Base-by-base conservation (phyloP, 2,113 vertebrate species). In the Ranitomeya imitator region DNA sequence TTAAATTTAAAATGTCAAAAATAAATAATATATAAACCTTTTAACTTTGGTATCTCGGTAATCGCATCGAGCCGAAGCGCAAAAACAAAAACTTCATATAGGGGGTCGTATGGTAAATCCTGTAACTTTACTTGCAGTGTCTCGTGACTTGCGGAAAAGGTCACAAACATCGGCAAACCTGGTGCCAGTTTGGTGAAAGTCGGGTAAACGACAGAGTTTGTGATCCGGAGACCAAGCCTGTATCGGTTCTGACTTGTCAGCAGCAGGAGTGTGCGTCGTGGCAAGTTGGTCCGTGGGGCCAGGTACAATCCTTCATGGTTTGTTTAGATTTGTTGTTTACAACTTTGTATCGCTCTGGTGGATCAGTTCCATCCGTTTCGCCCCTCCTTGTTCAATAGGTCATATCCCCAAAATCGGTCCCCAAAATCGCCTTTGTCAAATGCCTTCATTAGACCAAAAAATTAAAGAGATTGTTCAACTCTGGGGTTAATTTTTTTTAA, bases 261-360 rank as follows among this genome's bases (percentile, higher is more conserved):
- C 97, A 98, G 91, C 97, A 97, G 90, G 98, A 99, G 89, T 99
- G 98, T 92, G 97, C 98, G 4, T 96, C 97, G 54, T 99, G 98
- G 98, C 97, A 99, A 94, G 96, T 98, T 16, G 98, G 98, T 88
- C 96, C 96, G 0, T 99, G 98, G 98, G 97, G 98, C 90, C 97
- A 98, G 96, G 98, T 99, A 95, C 15, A 19, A 88, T 13, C 10
- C 67, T 83, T 83, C 21, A 23, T 79, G 23, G 12, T 23, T 79
- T 79, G 9, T 55, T n/a, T 6, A 15, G 8, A 79, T 16, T 21
- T n/a, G 52, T 21, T 45, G 37, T 45, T 45, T 45, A 45, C 2
- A 45, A 45, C 37, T 45, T 45, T 45, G 37, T 45, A 45, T 45
- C 37, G 3, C 1, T 45, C 37, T 4, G 37, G 37, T 45, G 3